These are phyloP conservation scores for Cenopis cana DNA, from an alignment of 2,888 invertebrate genomes.

Conservation along the genomic window DNA sequence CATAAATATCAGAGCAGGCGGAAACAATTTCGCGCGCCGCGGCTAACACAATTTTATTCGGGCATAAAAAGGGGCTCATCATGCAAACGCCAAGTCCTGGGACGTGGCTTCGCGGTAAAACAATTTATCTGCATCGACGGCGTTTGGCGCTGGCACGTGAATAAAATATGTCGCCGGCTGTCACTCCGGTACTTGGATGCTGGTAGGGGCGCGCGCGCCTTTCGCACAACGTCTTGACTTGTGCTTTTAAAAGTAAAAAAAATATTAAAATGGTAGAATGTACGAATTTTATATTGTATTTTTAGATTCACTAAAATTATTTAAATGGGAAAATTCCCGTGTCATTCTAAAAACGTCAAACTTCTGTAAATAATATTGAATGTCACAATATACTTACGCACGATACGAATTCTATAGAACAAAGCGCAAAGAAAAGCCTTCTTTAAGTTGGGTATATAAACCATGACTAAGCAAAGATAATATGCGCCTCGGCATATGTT, in stretches of 20 bases:
- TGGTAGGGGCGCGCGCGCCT: conserved; percentile 23
- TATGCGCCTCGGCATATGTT: too few relatives aligned
- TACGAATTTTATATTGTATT: too few relatives aligned
- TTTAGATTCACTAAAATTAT: too few relatives aligned
- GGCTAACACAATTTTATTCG: conserved; percentile 84
- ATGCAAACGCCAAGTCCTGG: conserved; percentile 83
- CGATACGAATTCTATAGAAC: too few relatives aligned
- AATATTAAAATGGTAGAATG: not conserved
- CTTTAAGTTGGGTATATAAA: too few relatives aligned
- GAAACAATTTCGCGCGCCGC: conserved; percentile 78
- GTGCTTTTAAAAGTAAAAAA: not conserved
- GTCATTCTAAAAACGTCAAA: too few relatives aligned
- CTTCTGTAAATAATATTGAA: too few relatives aligned
- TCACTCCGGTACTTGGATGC: conserved; percentile 68
- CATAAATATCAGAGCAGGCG: conserved; percentile 83
- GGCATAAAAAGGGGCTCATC: conserved; percentile 85
- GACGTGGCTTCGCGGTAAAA: conserved; percentile 83
- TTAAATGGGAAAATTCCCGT: too few relatives aligned
- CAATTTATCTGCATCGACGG: conserved; percentile 85
- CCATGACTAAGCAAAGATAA: too few relatives aligned
- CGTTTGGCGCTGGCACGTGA: conserved; percentile 81
- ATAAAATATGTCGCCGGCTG: conserved; percentile 84
- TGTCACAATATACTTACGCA: too few relatives aligned
- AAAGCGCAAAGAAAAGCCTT: too few relatives aligned
- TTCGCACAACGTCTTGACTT: conserved; percentile 1